Percentiles rank a stretch among this genome's conserved stretches.
Evolutionary conservation across 1,140 invertebrate species (phyloP).

Genomic region (Hycleus cichorii): DNA sequence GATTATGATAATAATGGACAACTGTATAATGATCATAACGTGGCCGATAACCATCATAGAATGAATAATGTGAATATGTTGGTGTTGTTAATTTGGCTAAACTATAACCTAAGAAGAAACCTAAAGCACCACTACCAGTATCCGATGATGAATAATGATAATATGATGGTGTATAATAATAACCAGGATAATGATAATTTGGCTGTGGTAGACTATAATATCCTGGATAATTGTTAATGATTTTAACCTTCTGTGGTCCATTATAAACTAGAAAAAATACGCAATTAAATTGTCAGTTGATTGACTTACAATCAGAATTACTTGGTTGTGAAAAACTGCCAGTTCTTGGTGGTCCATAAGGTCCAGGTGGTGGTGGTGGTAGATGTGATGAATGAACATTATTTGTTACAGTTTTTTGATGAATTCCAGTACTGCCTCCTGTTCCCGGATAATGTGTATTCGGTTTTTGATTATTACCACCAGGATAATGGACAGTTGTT

Average conservation of each 20-base stretch:
- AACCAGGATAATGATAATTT: neutral
- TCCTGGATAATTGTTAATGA: constrained; percentile 3
- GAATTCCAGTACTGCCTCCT: too few relatives aligned
- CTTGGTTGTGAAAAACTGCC: neutral
- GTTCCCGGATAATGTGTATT: too few relatives aligned
- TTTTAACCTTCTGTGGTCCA: constrained; percentile 6
- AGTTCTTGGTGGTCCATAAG: neutral
- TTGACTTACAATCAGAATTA: neutral
- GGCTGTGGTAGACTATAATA: constrained; percentile 1
- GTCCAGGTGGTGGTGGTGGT: neutral
- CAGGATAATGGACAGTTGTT: too few relatives aligned
- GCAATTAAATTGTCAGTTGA: neutral
- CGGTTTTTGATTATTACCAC: too few relatives aligned
- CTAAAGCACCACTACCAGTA: constrained; percentile 15
- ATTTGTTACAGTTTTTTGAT: too few relatives aligned
- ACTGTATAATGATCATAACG: constrained; percentile 21
- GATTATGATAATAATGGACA: constrained; percentile 24
- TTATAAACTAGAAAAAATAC: constrained; percentile 3
- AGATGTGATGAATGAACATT: neutral
- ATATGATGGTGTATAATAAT: constrained; percentile 1
- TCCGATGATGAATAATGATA: constrained; percentile 10
- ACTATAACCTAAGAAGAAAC: constrained; percentile 18
- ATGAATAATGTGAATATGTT: constrained; percentile 13
- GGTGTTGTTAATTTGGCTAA: constrained; percentile 11
- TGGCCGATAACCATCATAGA: constrained; percentile 19